These are phyloP conservation scores for Palythoa heliodiscus DNA, from an alignment of 92 coral and sea anemone species.

Conservation along the genomic window DNA sequence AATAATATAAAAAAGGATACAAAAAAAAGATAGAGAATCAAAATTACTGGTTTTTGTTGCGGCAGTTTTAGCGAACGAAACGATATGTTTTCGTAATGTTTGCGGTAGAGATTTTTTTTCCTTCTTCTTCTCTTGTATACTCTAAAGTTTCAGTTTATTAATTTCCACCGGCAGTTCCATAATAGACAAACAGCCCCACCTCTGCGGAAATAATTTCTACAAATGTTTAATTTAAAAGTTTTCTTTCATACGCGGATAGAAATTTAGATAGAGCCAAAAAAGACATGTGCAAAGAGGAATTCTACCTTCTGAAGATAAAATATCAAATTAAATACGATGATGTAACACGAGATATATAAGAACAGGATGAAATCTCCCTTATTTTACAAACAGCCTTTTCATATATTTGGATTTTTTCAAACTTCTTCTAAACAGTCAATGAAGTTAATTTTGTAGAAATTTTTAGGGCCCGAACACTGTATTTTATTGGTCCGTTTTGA, in stretches of 20 bases:
- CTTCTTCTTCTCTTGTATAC: not conserved
- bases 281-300: not conserved
- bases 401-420: not conserved
- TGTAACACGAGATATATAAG: not conserved
- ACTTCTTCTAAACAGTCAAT: slow-evolving; percentile 10
- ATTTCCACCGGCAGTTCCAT: not conserved
- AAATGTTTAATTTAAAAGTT: slow-evolving; percentile 7
- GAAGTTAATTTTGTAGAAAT: not conserved
- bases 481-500: not conserved
- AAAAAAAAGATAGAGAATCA: not conserved
- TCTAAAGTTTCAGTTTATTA: slow-evolving; percentile 6
- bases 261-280: not conserved
- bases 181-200: slow-evolving; percentile 6
- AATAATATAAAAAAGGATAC: not conserved
- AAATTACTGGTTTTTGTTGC: not conserved
- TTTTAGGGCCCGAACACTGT: not conserved
- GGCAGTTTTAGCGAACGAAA: not conserved
- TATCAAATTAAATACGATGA: not conserved
- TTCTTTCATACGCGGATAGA: not conserved
- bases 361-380: slow-evolving; percentile 2
- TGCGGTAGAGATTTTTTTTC: not conserved
- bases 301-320: not conserved
- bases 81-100: not conserved
- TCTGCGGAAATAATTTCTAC: slow-evolving; percentile 29
- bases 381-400: not conserved